These are phyloP conservation scores for Agriotes lineatus DNA, from an alignment of 2,888 invertebrate species.

Conservation along the genomic window DNA sequence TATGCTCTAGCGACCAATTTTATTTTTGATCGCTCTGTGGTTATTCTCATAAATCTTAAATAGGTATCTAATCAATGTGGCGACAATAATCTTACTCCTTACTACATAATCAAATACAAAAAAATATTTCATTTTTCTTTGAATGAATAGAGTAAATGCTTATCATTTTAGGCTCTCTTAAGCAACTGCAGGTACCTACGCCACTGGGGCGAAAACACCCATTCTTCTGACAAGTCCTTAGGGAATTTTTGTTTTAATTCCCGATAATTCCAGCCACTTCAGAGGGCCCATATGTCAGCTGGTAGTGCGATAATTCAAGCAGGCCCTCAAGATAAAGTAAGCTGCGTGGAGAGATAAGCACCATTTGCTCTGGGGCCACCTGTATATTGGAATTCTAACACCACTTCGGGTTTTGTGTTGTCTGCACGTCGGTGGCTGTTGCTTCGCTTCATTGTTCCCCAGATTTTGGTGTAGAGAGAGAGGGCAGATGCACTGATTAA, in stretches of 20 bases:
- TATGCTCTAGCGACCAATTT: too few relatives aligned
- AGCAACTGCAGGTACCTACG: too few relatives aligned
- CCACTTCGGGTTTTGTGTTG: background rate
- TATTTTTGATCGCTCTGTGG: too few relatives aligned
- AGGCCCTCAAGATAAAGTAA: slow-evolving; percentile 41
- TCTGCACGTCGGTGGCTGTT: background rate
- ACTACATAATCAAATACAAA: too few relatives aligned
- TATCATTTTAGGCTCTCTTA: too few relatives aligned
- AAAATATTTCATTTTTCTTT: too few relatives aligned
- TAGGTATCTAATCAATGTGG: too few relatives aligned
- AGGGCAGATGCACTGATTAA: background rate
- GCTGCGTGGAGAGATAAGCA: slow-evolving; percentile 41
- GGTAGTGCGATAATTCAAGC: slow-evolving; percentile 42
- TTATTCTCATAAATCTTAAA: too few relatives aligned
- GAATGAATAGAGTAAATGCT: too few relatives aligned
- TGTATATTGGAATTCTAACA: slow-evolving; percentile 34
- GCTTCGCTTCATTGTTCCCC: too few relatives aligned
- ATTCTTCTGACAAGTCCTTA: background rate
- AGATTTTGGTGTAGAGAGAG: background rate
- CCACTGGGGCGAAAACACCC: background rate
- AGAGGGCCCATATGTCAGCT: slow-evolving; percentile 42
- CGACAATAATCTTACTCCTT: too few relatives aligned
- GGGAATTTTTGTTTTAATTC: slow-evolving; percentile 31
- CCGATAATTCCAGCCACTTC: slow-evolving; percentile 42
- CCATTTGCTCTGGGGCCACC: slow-evolving; percentile 39